Percentiles rank a stretch among this genome's conserved stretches.
Evolutionary conservation across 2,797 vertebrate species (phyloP).

Genomic region (Pseudocheirus occidentalis): DNA sequence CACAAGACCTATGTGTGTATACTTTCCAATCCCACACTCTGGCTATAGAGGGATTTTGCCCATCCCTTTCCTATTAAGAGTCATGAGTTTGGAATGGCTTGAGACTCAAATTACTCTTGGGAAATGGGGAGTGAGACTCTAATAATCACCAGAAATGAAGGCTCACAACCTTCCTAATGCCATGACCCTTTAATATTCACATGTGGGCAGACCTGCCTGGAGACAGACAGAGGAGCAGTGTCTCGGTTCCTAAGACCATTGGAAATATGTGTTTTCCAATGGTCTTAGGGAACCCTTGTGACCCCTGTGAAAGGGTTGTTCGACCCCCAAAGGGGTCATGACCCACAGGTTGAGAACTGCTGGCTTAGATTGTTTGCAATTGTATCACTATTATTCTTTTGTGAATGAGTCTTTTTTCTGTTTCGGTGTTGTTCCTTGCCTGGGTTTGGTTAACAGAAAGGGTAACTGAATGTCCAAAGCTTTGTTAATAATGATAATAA

Average conservation of each 20-base stretch:
- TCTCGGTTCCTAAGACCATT: too few relatives aligned
- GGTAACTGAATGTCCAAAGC: neutral
- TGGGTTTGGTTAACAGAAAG: neutral
- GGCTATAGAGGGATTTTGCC: neutral
- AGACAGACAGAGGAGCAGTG: too few relatives aligned
- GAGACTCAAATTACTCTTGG: neutral
- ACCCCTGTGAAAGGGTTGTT: too few relatives aligned
- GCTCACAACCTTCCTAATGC: too few relatives aligned
- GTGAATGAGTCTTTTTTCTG: neutral
- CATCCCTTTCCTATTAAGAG: neutral
- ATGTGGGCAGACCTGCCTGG: too few relatives aligned
- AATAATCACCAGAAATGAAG: neutral
- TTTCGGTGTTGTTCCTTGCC: too few relatives aligned
- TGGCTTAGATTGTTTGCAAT: neutral
- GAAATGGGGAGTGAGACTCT: neutral
- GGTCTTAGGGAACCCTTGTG: too few relatives aligned
- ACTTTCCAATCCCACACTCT: neutral
- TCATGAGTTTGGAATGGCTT: neutral
- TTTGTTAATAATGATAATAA: neutral
- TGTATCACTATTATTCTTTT: neutral
- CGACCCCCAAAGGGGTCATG: too few relatives aligned
- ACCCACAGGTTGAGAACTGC: too few relatives aligned
- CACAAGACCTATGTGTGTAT: neutral
- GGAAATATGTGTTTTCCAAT: too few relatives aligned
- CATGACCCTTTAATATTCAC: too few relatives aligned